phyloP scores from a whole-genome alignment of 2,113 vertebrate species.

The Regulus satrapa region DNA sequence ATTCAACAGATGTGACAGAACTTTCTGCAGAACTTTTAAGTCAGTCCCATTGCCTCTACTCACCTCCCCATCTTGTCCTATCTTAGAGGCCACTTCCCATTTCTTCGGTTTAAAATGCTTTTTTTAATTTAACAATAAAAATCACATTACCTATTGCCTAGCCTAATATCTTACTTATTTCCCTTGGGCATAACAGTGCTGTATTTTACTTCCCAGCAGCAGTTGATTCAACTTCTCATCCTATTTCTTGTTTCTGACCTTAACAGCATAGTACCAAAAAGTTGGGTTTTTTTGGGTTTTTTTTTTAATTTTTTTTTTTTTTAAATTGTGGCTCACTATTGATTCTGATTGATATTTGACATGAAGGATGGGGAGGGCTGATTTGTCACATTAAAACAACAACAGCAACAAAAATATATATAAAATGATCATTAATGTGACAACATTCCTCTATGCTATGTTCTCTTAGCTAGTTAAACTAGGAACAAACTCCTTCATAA shows the following conservation, averaged over 20 bases:
- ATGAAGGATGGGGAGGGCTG: neutral
- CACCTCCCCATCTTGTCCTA: neutral
- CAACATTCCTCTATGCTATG: neutral
- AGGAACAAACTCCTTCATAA: neutral
- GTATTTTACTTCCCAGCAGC: neutral
- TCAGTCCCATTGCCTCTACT: neutral
- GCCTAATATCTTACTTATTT: neutral
- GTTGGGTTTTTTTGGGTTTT: too few species aligned
- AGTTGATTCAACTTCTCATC: neutral
- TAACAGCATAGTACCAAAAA: neutral
- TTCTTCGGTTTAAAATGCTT: neutral
- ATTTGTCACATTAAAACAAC: too few species aligned
- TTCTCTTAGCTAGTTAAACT: neutral
- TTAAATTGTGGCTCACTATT: neutral
- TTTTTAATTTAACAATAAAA: neutral
- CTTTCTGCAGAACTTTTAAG: neutral
- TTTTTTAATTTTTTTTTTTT: too few species aligned
- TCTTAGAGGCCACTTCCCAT: rapidly evolving
- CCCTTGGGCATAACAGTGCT: neutral
- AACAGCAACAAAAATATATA: too few species aligned
- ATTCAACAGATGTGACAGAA: neutral
- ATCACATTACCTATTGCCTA: neutral
- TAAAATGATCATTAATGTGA: neutral
- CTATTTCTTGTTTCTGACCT: neutral
- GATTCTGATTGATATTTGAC: neutral